Evolutionary conservation across 2,797 vertebrate genomes (phyloP).

Genomic region (Typhlichthys eigenmanni): DNA sequence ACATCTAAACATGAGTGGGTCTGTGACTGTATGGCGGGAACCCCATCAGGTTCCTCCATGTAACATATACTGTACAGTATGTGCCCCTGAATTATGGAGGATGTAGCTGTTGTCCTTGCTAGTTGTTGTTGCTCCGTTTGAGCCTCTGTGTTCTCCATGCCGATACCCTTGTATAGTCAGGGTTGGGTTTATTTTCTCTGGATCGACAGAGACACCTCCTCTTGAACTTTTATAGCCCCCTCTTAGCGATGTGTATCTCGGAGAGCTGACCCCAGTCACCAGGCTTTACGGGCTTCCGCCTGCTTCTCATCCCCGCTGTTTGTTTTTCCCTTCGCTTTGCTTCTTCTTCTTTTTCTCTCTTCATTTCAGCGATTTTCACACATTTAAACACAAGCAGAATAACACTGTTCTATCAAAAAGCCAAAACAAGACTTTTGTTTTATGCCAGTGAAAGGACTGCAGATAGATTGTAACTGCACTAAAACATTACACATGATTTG

Average conservation of each 20-base stretch:
- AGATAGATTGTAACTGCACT: neutral
- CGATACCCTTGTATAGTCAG: conserved; percentile 76
- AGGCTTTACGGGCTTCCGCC: conserved; percentile 77
- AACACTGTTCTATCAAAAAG: conserved; percentile 32
- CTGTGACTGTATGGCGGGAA: conserved; percentile 26
- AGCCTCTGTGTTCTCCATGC: conserved; percentile 66
- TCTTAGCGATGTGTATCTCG: conserved; percentile 78
- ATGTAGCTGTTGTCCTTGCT: conserved; percentile 73
- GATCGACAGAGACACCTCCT: conserved; percentile 77
- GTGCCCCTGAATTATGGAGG: conserved; percentile 69
- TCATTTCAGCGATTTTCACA: conserved; percentile 64
- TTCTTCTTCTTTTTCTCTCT: conserved; percentile 33
- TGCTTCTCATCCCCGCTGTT: conserved; percentile 69
- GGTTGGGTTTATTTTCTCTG: conserved; percentile 77
- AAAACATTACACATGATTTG: neutral
- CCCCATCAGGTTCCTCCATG: conserved; percentile 53
- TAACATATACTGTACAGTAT: conserved; percentile 45
- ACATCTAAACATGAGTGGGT: conserved; percentile 13
- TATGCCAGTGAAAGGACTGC: conserved; percentile 3
- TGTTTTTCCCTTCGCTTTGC: conserved; percentile 61
- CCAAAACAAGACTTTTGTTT: conserved; percentile 23
- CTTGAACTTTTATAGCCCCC: conserved; percentile 79
- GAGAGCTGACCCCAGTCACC: conserved; percentile 74
- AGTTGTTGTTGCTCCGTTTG: conserved; percentile 66
- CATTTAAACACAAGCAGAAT: conserved; percentile 60